Evolutionary conservation across 2,113 vertebrate species (phyloP), one percentile per base, ranked within the genome.

Genomic region (Oryzias melastigma): DNA sequence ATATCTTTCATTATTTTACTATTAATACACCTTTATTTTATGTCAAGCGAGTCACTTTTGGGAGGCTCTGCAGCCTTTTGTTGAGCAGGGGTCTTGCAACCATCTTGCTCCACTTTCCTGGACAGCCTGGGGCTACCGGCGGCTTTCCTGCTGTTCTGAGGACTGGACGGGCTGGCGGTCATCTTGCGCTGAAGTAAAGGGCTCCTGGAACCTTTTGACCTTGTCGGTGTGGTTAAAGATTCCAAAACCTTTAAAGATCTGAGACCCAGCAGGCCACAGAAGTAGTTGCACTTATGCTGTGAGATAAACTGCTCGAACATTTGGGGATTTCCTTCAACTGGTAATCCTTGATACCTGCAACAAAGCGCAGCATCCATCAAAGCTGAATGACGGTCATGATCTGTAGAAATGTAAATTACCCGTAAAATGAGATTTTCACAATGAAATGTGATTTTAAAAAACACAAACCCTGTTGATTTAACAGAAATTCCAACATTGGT

Each of bases 321-420:
- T 52, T 90, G 90, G 0, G 95, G 94, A 58, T 89, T 92, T 5
- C 92, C 94, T 84, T 93, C 92, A 20, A 94, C 89, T 65, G 94
- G 91, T 64, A 98, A 91, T 54, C 95, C 94, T 70, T 96, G 96
- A 90, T 96, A 95, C 79, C 97, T 99, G 91, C 43, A 83, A 72
- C 12, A 51, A 52, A 12, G 35, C 29, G 68, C 8, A 62, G 17
- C 53, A 57, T 29, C 59, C 35, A 58, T n/a, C n/a, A 55, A 24
- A 71, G 42, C 2, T 15, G 65, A 61, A 68, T 54, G 10, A 62
- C 19, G 42, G 62, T 48, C 4, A 0, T 40, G 48, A 57, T 61
- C 7, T 7, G 8, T 46, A 7, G 42, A 63, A 67, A 59, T 56
- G 53, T 18, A 77, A 81, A 82, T 79, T 74, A 45, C 41, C 65